phyloP scores from a whole-genome alignment of 2,797 vertebrate species.

The Coilia nasus region DNA sequence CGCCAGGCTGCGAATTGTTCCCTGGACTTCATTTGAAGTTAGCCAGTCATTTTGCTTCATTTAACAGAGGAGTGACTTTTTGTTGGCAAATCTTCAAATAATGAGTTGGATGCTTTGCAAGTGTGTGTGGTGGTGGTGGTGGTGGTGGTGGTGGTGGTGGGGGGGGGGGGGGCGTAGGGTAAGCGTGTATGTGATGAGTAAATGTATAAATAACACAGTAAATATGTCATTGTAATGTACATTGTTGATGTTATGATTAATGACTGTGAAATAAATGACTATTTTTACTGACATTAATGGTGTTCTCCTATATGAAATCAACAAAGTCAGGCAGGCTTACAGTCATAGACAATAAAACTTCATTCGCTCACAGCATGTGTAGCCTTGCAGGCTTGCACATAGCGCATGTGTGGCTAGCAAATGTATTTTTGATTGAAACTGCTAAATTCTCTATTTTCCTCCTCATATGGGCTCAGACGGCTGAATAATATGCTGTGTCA shows the following conservation, averaged over 20 bases:
- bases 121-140: not conserved
- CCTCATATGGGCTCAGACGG: slow-evolving; percentile 32
- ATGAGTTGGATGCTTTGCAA: slow-evolving; percentile 32
- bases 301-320: not conserved
- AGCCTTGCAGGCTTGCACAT: not conserved
- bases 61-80: slow-evolving; percentile 44
- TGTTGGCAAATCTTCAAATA: slow-evolving; percentile 38
- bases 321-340: not conserved
- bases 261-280: slow-evolving; percentile 4
- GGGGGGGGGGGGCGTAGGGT: not conserved
- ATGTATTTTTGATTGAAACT: not conserved
- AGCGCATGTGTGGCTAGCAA: not conserved
- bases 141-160: no score
- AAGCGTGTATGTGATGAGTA: not conserved
- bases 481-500: slow-evolving; percentile 51
- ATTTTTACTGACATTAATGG: not conserved
- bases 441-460: slow-evolving; percentile 19
- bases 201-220: not conserved
- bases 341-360: not conserved
- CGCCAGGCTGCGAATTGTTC: slow-evolving; percentile 63
- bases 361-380: not conserved
- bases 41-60: slow-evolving; percentile 34
- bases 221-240: not conserved
- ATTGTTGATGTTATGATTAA: slow-evolving; percentile 7
- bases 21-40: slow-evolving; percentile 53